Conservation (phyloP, 1,140 invertebrate species). For the Aphaenogaster ashmeadi region DNA sequence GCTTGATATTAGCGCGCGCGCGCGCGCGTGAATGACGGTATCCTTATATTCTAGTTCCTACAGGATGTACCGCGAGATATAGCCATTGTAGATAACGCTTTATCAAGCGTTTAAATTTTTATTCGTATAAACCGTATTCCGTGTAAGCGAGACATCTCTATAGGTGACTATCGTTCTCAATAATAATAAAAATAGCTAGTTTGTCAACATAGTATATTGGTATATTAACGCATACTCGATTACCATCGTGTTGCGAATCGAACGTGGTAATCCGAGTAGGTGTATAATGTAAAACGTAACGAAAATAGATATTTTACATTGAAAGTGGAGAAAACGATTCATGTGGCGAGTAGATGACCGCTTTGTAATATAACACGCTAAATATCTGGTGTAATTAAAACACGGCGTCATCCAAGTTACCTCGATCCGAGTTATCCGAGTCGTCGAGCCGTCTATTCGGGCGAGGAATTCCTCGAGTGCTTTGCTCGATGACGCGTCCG, state of each 20-base stretch:
- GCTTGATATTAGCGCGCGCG: background rate
- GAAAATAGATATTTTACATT: background rate
- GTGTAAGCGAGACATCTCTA: no score
- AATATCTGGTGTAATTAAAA: background rate
- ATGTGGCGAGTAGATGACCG: background rate
- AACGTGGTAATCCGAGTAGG: background rate
- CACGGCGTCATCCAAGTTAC: background rate
- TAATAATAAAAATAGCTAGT: background rate
- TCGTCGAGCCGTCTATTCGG: background rate
- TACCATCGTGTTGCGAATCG: background rate
- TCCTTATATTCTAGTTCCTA: background rate
- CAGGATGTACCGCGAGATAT: constrained; percentile 49
- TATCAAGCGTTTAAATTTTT: constrained; percentile 33
- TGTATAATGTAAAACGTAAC: background rate
- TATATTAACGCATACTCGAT: background rate
- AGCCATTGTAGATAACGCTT: constrained; percentile 30
- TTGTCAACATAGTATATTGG: background rate
- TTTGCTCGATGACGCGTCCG: constrained; percentile 34
- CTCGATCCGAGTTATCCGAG: constrained; percentile 20
- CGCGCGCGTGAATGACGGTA: background rate
- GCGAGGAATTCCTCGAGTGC: constrained; percentile 26
- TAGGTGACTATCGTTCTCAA: no score
- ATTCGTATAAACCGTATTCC: background rate
- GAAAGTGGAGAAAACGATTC: background rate
- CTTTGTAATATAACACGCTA: background rate